Percentiles rank a stretch among this genome's conserved stretches.
Conservation (phyloP, 2,113 vertebrate genomes). For the Cryptomyrus ogoouensis region DNA sequence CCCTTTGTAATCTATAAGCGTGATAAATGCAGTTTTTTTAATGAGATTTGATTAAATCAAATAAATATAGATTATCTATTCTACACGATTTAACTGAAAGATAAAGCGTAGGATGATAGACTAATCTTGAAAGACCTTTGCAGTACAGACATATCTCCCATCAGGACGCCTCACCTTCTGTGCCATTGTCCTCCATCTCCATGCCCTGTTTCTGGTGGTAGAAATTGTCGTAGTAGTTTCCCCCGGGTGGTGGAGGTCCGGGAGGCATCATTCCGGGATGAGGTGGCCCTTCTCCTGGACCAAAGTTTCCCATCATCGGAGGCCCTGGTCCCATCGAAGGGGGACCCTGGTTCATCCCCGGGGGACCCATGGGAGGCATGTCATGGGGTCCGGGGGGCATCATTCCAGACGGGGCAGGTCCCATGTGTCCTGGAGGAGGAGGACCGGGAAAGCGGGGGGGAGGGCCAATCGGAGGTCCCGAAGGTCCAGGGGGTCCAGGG, state of each 20-base stretch:
- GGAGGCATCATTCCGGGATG: slow-evolving; percentile 68
- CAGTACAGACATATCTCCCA: neutral
- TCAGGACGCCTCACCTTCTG: slow-evolving; percentile 44
- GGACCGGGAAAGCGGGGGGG: slow-evolving; percentile 70
- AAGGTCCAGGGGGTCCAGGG: slow-evolving; percentile 49
- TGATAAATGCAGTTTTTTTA: neutral
- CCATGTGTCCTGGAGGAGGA: slow-evolving; percentile 57
- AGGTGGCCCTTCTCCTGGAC: slow-evolving; percentile 64
- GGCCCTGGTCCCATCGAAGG: slow-evolving; percentile 58
- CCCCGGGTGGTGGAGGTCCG: slow-evolving; percentile 56
- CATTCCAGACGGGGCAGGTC: slow-evolving; percentile 50
- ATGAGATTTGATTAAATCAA: neutral
- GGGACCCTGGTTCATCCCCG: slow-evolving; percentile 62
- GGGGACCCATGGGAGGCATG: slow-evolving; percentile 66
- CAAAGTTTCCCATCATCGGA: slow-evolving; percentile 75
- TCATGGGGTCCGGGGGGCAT: slow-evolving; percentile 57
- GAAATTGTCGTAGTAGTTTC: slow-evolving; percentile 79
- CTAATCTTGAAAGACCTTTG: neutral
- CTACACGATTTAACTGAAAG: neutral
- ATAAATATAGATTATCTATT: neutral
- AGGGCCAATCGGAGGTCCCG: slow-evolving; percentile 47
- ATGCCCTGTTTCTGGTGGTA: slow-evolving; percentile 75
- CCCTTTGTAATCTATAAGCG: neutral
- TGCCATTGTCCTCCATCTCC: slow-evolving; percentile 62
- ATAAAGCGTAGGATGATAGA: neutral